phyloP scores from a whole-genome alignment of 1,140 invertebrate genomes.

The Augochlora pura region DNA sequence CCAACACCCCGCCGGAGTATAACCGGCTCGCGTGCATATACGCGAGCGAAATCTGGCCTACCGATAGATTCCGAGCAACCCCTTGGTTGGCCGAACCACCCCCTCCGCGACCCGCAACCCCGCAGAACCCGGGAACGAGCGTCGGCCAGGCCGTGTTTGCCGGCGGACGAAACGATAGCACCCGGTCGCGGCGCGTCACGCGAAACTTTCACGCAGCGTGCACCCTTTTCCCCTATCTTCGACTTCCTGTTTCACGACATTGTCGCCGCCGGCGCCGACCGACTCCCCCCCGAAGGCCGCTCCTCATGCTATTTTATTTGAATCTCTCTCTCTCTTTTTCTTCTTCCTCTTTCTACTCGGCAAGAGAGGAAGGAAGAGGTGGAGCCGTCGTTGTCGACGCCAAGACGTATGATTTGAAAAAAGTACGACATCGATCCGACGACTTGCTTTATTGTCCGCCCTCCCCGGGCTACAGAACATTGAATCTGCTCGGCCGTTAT shows the following conservation, averaged over 20 bases:
- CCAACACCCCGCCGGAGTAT: no score
- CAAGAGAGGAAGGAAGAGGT: no score
- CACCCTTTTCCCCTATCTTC: conserved; percentile 22
- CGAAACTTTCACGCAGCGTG: conserved; percentile 31
- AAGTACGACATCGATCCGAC: background rate
- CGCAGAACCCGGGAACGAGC: no score
- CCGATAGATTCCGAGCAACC: conserved; percentile 58
- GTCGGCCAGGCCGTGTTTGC: background rate
- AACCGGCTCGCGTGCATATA: conserved; percentile 37
- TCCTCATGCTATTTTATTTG: background rate
- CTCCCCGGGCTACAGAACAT: background rate
- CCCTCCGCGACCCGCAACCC: background rate
- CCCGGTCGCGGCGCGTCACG: conserved; percentile 26
- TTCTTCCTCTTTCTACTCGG: background rate
- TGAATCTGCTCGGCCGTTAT: background rate
- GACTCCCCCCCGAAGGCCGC: background rate
- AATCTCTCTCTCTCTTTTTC: background rate
- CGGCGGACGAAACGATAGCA: conserved; percentile 4
- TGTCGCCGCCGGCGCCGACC: background rate
- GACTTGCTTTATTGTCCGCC: background rate
- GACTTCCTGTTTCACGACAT: conserved; percentile 17
- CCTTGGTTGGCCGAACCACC: conserved; percentile 23
- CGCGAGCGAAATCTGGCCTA: conserved; percentile 51
- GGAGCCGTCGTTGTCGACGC: background rate
- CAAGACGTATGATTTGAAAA: background rate